Evolutionary conservation across 2,888 invertebrate species (phyloP).

Genomic region (Cremastinae sp.): DNA sequence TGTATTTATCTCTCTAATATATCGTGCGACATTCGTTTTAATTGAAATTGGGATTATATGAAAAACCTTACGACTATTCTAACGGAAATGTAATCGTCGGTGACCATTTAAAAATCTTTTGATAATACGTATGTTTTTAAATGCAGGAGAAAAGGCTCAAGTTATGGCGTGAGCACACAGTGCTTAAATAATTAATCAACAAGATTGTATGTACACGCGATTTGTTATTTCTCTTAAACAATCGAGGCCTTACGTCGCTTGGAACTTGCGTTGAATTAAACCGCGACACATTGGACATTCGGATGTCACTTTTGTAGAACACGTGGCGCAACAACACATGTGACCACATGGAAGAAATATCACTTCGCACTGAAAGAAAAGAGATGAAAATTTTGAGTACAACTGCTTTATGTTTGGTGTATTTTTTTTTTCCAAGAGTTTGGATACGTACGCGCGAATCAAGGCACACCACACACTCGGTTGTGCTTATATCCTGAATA

Average conservation of each 20-base stretch:
- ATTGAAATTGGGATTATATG: too few species aligned
- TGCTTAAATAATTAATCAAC: constrained; percentile 52
- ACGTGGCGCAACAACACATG: constrained; percentile 89
- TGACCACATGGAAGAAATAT: constrained; percentile 95
- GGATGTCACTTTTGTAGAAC: constrained; percentile 84
- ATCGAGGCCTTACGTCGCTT: constrained; percentile 83
- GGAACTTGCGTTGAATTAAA: constrained; percentile 86
- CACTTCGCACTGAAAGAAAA: constrained; percentile 85
- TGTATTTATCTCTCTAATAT: too few species aligned
- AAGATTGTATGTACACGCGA: constrained; percentile 40
- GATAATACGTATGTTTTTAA: constrained; percentile 1
- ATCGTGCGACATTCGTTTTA: too few species aligned
- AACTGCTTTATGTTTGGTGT: too few species aligned
- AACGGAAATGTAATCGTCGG: too few species aligned
- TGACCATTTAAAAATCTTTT: too few species aligned
- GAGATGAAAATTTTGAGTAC: too few species aligned
- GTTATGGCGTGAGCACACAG: constrained; percentile 35
- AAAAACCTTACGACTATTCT: too few species aligned
- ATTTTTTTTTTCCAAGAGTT: not conserved
- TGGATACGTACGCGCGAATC: constrained; percentile 84
- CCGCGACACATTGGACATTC: constrained; percentile 91
- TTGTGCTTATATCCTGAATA: constrained; percentile 75
- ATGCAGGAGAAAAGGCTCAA: constrained; percentile 26
- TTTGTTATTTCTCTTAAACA: constrained; percentile 47
- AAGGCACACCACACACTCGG: constrained; percentile 93